A percentile compares a stretch with the other conserved stretches of the same genome.
These are phyloP conservation scores for Corythoichthys haematopterus DNA, from an alignment of 2,113 vertebrate species.

Conservation along the genomic window DNA sequence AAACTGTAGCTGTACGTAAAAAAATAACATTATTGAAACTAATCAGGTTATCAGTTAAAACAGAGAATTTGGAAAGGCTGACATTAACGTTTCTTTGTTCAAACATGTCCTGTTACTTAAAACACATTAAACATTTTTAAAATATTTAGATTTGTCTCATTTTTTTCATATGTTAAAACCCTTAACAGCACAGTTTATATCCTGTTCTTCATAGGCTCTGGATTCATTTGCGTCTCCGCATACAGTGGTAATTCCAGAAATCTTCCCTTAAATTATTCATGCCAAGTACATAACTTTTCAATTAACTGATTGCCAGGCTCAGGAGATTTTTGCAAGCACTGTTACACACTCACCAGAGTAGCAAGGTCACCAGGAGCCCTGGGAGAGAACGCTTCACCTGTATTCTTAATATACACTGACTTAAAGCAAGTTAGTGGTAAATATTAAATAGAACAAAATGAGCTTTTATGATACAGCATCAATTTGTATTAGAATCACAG, in stretches of 20 bases:
- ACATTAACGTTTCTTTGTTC: conserved; percentile 21
- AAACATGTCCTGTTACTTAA: neutral
- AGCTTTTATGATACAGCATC: conserved; percentile 31
- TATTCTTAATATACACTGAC: conserved; percentile 49
- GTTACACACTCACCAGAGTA: neutral
- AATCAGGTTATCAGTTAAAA: conserved; percentile 48
- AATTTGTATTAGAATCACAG: neutral
- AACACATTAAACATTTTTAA: neutral
- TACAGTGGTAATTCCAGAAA: conserved; percentile 45
- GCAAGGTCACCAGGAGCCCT: conserved; percentile 35
- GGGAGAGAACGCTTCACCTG: conserved; percentile 30
- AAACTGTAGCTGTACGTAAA: conserved; percentile 13
- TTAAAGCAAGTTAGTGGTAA: conserved; percentile 35
- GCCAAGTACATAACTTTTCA: conserved; percentile 66
- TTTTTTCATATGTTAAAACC: neutral
- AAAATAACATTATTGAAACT: conserved; percentile 54
- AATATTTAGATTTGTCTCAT: neutral
- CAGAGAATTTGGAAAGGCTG: conserved; percentile 18
- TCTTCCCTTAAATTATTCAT: conserved; percentile 62
- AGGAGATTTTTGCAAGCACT: conserved; percentile 44
- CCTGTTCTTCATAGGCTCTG: neutral
- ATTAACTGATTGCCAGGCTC: conserved; percentile 66
- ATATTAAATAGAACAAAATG: conserved; percentile 63
- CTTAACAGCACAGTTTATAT: neutral
- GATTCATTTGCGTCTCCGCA: conserved; percentile 36